These are phyloP conservation scores for Drosophila seguyi DNA, from an alignment of 1,140 invertebrate species.

Conservation along the genomic window DNA sequence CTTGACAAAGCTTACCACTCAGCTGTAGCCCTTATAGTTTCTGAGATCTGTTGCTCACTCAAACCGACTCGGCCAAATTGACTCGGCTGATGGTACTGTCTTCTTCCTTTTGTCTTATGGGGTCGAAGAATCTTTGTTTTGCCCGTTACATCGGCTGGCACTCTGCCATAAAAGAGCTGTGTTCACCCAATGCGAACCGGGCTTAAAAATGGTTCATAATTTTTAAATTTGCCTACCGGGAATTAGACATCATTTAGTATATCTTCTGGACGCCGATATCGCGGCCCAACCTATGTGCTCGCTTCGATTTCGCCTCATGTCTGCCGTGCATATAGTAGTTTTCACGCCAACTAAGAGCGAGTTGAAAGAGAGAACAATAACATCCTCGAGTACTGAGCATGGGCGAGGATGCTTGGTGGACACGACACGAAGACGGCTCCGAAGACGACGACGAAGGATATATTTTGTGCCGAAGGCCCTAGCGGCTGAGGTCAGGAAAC, in stretches of 20 bases:
- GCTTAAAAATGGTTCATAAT: neutral
- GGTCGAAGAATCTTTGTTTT: neutral
- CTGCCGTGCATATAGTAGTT: neutral
- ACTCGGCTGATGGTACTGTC: neutral
- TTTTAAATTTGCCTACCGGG: neutral
- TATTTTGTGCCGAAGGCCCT: constrained; percentile 34
- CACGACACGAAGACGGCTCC: constrained; percentile 33
- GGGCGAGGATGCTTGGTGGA: constrained; percentile 25
- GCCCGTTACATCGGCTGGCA: neutral
- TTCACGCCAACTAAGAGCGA: constrained; percentile 41
- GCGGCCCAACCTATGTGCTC: neutral
- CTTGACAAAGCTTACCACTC: too few relatives aligned
- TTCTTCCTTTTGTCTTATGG: too few relatives aligned
- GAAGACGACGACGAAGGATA: constrained; percentile 22
- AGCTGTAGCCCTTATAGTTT: neutral
- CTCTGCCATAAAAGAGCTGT: neutral
- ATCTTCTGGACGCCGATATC: neutral
- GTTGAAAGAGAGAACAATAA: constrained; percentile 54
- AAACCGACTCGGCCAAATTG: neutral
- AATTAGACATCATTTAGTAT: neutral
- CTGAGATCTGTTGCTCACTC: neutral
- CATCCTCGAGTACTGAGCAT: constrained; percentile 1
- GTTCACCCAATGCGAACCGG: neutral
- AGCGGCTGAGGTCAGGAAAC: constrained; percentile 32
- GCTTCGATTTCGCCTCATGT: neutral